Conservation (phyloP, 2,113 vertebrate species). For the Microcebus lehilahytsara region DNA sequence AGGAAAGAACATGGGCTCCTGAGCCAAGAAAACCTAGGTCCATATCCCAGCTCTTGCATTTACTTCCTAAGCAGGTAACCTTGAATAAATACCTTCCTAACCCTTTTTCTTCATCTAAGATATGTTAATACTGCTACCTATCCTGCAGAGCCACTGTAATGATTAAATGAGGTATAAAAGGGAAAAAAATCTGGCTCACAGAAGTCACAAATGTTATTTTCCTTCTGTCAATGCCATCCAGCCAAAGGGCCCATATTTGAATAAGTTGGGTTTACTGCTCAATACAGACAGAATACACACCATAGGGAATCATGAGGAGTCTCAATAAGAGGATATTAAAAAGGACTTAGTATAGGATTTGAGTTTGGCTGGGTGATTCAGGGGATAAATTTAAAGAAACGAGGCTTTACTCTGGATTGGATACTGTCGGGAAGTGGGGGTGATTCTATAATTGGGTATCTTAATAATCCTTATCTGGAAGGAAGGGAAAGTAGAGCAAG, state of each 20-base stretch:
- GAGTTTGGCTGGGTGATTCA: background rate
- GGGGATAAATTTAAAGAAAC: background rate
- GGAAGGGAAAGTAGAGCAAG: background rate
- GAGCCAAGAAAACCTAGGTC: slow-evolving; percentile 39
- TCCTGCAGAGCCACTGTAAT: background rate
- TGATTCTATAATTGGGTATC: background rate
- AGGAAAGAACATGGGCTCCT: background rate
- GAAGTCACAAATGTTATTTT: slow-evolving; percentile 2
- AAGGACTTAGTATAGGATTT: background rate
- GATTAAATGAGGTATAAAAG: slow-evolving; percentile 2
- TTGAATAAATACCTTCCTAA: slow-evolving; percentile 14
- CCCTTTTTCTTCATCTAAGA: slow-evolving; percentile 12
- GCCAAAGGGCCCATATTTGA: background rate
- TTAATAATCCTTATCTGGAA: slow-evolving; percentile 23
- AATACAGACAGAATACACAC: background rate
- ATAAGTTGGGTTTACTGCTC: background rate
- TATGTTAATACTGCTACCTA: background rate
- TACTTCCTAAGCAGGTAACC: slow-evolving; percentile 35
- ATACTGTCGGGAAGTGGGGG: background rate
- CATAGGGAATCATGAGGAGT: fast-evolving
- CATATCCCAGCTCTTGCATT: background rate
- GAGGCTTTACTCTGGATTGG: background rate
- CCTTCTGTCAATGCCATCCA: background rate
- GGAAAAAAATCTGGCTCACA: background rate
- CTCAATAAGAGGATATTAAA: background rate